Conservation (phyloP, 2,888 invertebrate genomes). For the Ligdia adustata region DNA sequence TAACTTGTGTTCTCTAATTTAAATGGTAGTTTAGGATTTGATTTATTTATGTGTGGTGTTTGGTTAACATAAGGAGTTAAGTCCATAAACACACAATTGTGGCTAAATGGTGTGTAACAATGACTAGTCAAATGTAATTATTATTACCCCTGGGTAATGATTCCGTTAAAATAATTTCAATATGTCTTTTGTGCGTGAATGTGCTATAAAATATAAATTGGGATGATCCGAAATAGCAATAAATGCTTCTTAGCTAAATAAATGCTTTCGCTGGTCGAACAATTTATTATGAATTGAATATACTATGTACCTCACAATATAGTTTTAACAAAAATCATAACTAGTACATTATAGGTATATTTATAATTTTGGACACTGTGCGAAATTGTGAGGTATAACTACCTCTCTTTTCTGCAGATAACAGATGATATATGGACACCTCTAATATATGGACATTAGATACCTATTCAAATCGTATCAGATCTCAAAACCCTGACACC, state of each 20-base stretch:
- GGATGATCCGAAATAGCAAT: no score
- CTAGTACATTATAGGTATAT: no score
- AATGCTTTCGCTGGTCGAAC: no score
- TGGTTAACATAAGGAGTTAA: slow-evolving; percentile 72
- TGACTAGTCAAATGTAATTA: slow-evolving; percentile 76
- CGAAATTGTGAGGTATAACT: no score
- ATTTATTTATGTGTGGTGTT: slow-evolving; percentile 82
- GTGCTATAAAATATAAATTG: slow-evolving; percentile 25
- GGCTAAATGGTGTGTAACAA: slow-evolving; percentile 69
- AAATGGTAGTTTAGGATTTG: slow-evolving; percentile 76
- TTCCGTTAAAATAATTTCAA: slow-evolving; percentile 50
- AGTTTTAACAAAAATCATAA: background rate
- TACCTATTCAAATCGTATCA: slow-evolving; percentile 9
- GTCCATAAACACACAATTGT: slow-evolving; percentile 62
- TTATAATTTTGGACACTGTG: no score
- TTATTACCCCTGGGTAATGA: slow-evolving; percentile 59
- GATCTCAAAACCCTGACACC: slow-evolving; percentile 19
- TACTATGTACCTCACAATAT: no score
- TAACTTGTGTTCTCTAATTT: slow-evolving; percentile 81
- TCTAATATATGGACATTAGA: no score
- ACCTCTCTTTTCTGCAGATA: no score
- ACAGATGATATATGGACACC: no score
- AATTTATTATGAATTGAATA: no score
- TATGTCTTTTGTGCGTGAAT: slow-evolving; percentile 52
- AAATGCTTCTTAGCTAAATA: no score